A percentile compares a stretch with the other conserved stretches of the same genome.
phyloP scores from a whole-genome alignment of 2,888 invertebrate genomes.

The Protophormia terraenovae region DNA sequence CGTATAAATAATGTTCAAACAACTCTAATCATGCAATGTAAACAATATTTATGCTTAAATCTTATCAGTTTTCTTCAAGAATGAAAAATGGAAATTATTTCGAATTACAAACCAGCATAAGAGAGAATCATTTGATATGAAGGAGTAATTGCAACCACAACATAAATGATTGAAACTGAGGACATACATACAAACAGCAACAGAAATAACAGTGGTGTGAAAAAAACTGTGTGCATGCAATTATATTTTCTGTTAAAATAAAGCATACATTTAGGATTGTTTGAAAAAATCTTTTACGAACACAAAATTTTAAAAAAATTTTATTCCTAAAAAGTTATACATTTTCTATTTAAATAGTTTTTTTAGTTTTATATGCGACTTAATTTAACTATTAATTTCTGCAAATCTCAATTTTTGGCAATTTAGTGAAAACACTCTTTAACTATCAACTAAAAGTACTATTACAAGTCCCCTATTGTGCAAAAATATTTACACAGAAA shows the following conservation, averaged over 20 bases:
- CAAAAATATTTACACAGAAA: neutral
- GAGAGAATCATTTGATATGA: slow-evolving; percentile 8
- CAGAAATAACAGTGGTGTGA: neutral
- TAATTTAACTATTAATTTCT: no score
- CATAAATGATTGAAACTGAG: neutral
- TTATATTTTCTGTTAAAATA: neutral
- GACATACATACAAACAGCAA: neutral
- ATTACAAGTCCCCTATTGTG: neutral
- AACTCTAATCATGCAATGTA: slow-evolving; percentile 49
- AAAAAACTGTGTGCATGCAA: neutral
- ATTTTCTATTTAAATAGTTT: no score
- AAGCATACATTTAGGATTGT: neutral
- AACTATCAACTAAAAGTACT: neutral
- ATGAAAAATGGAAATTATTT: slow-evolving; percentile 27
- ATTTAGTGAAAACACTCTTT: no score
- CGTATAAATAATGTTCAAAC: slow-evolving; percentile 44
- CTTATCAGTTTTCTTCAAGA: slow-evolving; percentile 50
- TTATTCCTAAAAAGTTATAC: no score
- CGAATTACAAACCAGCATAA: slow-evolving; percentile 37
- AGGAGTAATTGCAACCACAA: slow-evolving; percentile 52
- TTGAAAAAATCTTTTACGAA: no score
- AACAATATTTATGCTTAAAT: slow-evolving; percentile 40
- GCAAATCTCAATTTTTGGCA: no score
- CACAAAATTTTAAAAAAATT: no score
- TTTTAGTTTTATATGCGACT: no score